Evolutionary conservation across 2,797 vertebrate genomes (phyloP).

Genomic region (Hippopotamyrus pictus): DNA sequence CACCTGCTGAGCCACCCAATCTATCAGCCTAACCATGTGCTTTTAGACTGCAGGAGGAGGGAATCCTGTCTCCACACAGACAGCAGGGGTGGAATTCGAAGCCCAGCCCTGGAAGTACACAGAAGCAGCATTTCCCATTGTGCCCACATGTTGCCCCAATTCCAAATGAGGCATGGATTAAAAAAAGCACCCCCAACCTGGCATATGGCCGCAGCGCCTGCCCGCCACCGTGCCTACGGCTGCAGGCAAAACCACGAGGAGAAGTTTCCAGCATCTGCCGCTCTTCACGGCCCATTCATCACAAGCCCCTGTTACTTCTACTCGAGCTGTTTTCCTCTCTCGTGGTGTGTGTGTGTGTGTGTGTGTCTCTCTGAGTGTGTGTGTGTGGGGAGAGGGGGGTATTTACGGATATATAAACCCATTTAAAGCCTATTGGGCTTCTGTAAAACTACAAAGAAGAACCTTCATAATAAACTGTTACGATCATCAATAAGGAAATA

Average conservation of each 20-base stretch:
- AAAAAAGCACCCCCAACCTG: neutral
- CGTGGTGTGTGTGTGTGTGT: neutral
- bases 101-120: neutral
- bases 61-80: neutral
- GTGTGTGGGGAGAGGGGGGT: too few species aligned
- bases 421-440: neutral
- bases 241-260: neutral
- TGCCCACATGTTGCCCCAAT: neutral
- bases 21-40: neutral
- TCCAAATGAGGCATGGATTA: neutral
- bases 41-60: neutral
- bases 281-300: neutral
- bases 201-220: neutral
- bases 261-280: neutral
- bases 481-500: neutral
- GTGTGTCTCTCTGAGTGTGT: too few species aligned
- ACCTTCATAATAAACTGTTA: neutral
- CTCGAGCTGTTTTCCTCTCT: slow-evolving; percentile 8
- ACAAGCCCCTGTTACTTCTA: neutral
- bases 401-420: neutral
- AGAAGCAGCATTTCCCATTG: neutral
- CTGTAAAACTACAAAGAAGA: neutral
- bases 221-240: neutral
- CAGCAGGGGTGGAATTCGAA: neutral
- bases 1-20: neutral